Evolutionary conservation across 2,888 invertebrate species (phyloP).

Genomic region (Calliphora vomitoria): DNA sequence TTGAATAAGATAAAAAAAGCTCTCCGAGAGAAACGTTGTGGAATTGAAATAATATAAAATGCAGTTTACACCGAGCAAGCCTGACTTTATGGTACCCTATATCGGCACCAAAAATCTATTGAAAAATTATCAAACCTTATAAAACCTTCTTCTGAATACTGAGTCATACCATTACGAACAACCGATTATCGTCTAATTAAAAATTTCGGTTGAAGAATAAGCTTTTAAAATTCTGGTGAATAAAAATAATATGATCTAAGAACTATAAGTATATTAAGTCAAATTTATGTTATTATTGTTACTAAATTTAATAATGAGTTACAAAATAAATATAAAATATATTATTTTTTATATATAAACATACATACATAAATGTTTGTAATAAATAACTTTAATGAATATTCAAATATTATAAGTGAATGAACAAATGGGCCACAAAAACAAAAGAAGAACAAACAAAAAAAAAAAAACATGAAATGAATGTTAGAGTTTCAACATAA

Average conservation of each 20-base stretch:
- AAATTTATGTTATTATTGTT: too few relatives aligned
- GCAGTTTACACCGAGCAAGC: too few relatives aligned
- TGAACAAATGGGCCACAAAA: slow-evolving; percentile 44
- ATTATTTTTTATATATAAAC: neutral
- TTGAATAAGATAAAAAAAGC: too few relatives aligned
- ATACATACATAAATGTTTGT: neutral
- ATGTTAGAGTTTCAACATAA: slow-evolving; percentile 33
- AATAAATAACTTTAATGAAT: slow-evolving; percentile 48
- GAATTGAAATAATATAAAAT: too few relatives aligned
- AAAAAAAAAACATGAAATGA: neutral
- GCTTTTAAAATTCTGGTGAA: neutral
- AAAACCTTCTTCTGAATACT: too few relatives aligned
- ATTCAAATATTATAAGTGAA: slow-evolving; percentile 49
- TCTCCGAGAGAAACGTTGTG: too few relatives aligned
- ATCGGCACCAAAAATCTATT: too few relatives aligned
- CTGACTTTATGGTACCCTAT: too few relatives aligned
- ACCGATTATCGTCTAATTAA: neutral
- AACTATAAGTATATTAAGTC: too few relatives aligned
- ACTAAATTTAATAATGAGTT: neutral
- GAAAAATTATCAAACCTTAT: too few relatives aligned
- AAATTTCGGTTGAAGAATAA: neutral
- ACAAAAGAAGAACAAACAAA: neutral
- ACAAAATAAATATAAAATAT: neutral
- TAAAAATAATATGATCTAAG: too few relatives aligned
- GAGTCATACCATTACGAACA: neutral